Evolutionary conservation across 2,888 invertebrate species (phyloP).

Genomic region (Pristionchus japonicus): DNA sequence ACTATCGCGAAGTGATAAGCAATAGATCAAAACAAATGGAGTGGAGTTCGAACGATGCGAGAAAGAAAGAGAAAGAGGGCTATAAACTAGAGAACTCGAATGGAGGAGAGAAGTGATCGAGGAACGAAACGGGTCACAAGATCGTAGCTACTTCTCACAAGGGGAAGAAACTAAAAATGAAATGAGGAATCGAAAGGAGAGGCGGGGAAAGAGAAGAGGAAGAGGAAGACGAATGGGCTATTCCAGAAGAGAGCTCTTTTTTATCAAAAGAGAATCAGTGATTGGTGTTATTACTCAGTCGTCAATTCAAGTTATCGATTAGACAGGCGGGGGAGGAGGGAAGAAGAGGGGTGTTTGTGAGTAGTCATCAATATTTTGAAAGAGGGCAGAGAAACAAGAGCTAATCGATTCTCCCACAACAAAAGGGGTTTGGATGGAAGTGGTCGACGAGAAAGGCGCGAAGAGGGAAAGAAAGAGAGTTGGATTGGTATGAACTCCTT

Average conservation of each 20-base stretch:
- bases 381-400: neutral
- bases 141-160: neutral
- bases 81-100: neutral
- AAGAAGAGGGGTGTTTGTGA: neutral
- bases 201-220: neutral
- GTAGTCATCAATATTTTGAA: constrained; percentile 13
- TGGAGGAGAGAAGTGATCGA: neutral
- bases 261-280: neutral
- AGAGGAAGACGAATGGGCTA: neutral
- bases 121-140: neutral
- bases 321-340: neutral
- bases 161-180: neutral
- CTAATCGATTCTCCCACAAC: neutral
- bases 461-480: neutral
- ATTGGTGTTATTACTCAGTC: constrained; percentile 14
- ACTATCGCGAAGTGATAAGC: neutral
- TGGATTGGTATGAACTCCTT: neutral
- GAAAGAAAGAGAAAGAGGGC: neutral
- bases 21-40: constrained; percentile 1
- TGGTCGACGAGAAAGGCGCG: neutral
- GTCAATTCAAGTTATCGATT: constrained; percentile 21
- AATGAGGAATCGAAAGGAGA: neutral
- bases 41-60: neutral
- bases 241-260: neutral
- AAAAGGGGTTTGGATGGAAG: neutral